Evolutionary conservation across 2,797 vertebrate genomes (phyloP).

Genomic region (Syngnathus acus): DNA sequence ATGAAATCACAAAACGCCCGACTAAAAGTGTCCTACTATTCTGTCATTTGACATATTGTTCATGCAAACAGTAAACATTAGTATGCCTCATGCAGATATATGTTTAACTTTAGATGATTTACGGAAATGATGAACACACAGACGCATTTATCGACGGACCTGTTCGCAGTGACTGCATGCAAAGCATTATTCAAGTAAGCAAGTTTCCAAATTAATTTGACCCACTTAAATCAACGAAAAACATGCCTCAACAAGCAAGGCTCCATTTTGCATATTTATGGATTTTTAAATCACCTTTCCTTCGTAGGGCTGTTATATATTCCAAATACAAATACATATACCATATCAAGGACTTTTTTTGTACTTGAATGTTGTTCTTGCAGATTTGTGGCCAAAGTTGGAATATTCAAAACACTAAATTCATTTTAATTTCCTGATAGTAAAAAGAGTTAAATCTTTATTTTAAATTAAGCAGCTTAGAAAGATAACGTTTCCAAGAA

Average conservation of each 20-base stretch:
- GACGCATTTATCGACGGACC: conserved; percentile 49
- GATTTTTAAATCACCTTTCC: conserved; percentile 34
- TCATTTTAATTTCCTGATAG: background rate
- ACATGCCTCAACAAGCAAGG: conserved; percentile 43
- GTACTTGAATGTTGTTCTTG: conserved; percentile 6
- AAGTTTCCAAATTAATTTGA: conserved; percentile 59
- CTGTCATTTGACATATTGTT: too few species aligned
- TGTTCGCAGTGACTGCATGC: conserved; percentile 49
- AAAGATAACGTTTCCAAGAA: conserved; percentile 12
- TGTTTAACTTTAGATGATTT: conserved; percentile 6
- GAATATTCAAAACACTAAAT: background rate
- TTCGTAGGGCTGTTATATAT: background rate
- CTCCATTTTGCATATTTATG: conserved; percentile 45
- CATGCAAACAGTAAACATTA: too few species aligned
- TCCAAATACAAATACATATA: too few species aligned
- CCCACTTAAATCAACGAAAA: conserved; percentile 38
- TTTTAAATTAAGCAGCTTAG: conserved; percentile 26
- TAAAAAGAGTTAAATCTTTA: conserved; percentile 27
- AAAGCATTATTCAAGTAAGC: conserved; percentile 54
- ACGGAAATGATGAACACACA: conserved; percentile 49
- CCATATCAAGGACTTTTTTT: conserved; percentile 3
- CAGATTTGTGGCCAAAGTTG: conserved; percentile 1
- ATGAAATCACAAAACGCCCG: too few species aligned
- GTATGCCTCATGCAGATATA: background rate
- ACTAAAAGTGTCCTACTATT: too few species aligned